Evolutionary conservation across 2,797 vertebrate genomes (phyloP), one percentile per base, ranked within the genome.

Genomic region (Sciaenops ocellatus): DNA sequence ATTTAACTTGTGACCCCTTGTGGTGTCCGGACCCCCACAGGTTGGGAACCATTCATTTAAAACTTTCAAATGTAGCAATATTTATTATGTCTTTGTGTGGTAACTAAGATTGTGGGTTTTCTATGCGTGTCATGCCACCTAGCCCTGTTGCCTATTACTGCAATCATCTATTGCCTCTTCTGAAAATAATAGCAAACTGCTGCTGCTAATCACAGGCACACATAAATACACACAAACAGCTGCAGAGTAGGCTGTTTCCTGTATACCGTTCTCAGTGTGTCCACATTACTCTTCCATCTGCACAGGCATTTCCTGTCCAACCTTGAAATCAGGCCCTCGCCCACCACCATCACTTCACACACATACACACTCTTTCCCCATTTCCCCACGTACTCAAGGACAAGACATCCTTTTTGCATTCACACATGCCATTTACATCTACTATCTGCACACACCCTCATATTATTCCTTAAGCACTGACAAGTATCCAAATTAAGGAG

Each of bases 271-370:
- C 82, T 88, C 86, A 86, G 68, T 76, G 84, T 80, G 88, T 93
- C 85, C 85, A 82, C 89, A 93, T 90, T 93, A 79, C 87, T 86
- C 83, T 85, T 90, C 87, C 94, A 94, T 95, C 94, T 92, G 93
- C 82, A 59, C 89, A 90, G 90, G 90, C 94, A 93, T 94, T 95
- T 95, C 93, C 94, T 93, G 93, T 89, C 86, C 72, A 76, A 92
- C 92, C 92, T 93, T 90, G 82, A 90, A 89, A 89, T 85, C 83
- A 86, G 73, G 69, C 83, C 85, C 75, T 80, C 78, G 78, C 74
- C 78, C 79, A 78, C 72, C 61, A 80, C 68, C 65, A 70, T 80
- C 76, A 74, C 48, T 71, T 80, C 66, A 83, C 85, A 90, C 57
- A 79, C 67, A 81, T 20, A 74, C 82, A 76, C 76, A 70, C 77